Percentiles rank a stretch among this genome's conserved stretches.
Evolutionary conservation across 2,888 invertebrate genomes (phyloP).

Genomic region (Drosophila crucigera): DNA sequence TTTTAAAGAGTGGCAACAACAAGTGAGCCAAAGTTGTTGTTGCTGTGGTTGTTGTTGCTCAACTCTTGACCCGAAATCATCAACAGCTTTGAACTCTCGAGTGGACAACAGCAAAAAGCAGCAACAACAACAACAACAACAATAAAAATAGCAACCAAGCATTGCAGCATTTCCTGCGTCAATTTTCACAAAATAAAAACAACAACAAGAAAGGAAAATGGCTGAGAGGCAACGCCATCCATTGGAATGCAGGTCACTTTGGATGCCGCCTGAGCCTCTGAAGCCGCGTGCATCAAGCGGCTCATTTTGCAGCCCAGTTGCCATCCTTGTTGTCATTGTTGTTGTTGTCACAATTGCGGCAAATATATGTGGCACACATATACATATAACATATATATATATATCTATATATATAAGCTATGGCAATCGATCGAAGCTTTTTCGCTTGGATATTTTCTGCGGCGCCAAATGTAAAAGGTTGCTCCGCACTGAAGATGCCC

Average conservation of each 20-base stretch:
- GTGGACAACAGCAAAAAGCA: constrained; percentile 8
- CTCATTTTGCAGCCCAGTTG: constrained; percentile 42
- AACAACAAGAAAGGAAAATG: constrained; percentile 11
- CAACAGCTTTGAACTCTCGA: constrained; percentile 61
- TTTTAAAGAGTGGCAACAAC: constrained; percentile 57
- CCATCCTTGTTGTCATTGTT: constrained; percentile 5
- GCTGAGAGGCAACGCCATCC: constrained; percentile 34
- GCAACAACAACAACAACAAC: constrained; percentile 25
- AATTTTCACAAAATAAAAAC: constrained; percentile 63
- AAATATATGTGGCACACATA: constrained; percentile 16
- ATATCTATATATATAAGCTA: not conserved
- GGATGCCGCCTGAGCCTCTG: constrained; percentile 25
- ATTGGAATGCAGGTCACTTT: constrained; percentile 61
- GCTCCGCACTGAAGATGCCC: not conserved
- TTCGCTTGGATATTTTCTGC: constrained; percentile 28
- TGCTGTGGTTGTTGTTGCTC: constrained; percentile 31
- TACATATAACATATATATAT: not conserved
- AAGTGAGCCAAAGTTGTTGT: constrained; percentile 50
- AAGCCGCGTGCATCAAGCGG: constrained; percentile 40
- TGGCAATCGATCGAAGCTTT: constrained; percentile 43
- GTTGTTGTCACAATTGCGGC: constrained; percentile 20
- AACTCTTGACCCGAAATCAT: constrained; percentile 75
- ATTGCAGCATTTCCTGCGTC: constrained; percentile 76
- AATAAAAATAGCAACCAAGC: constrained; percentile 14
- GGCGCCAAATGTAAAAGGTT: not conserved